Evolutionary conservation across 2,797 vertebrate species (phyloP), one percentile per base, ranked within the genome.

Genomic region (Chloroceryle amazona): DNA sequence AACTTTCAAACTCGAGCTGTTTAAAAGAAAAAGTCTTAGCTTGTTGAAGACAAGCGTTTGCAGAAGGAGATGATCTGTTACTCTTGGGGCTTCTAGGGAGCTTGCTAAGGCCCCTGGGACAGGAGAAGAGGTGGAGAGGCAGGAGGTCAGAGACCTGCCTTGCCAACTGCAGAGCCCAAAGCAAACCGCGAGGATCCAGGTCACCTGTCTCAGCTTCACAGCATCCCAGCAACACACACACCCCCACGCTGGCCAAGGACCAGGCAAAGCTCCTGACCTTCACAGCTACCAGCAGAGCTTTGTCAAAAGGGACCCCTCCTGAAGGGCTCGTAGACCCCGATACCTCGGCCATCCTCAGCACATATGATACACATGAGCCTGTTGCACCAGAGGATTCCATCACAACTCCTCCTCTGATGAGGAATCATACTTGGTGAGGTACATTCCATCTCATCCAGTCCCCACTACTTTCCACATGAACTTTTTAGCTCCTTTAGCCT

Each of bases 361-460:
- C 15, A 15, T 4, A 33, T 39, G 0, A 0, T 17, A 11, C 1
- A 0, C 8, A 14, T 0, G 0, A 60, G 18, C 11, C 5, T 2
- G 26, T 16, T 4, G 13, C 49, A 17, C 28, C 22, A 21, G 5
- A 75, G 60, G 41, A 61, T 39, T 61, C 55, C 58, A 55, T 60
- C 71, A 51, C 20, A 66, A 9, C 35, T 35, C 35, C 46, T 61
- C 31, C 37, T 37, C 37, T 6, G 6, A 66, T 26, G 7, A 11
- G 29, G 10, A 17, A 25, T 31, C 67, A n/a, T 8, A 41, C 14
- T 10, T 10, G 31, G 31, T 17, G 29, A 66, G n/a, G 5, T 15
- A 55, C 74, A 62, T 18, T 47, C 88, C 31, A 9, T 18, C 54
- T 72, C 41, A 63, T 13, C 33, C 28, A 20, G 22, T 57, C 42